A percentile compares a stretch with the other conserved stretches of the same genome.
These are phyloP conservation scores for Mycteria americana DNA, from an alignment of 2,797 vertebrate genomes.

Conservation along the genomic window DNA sequence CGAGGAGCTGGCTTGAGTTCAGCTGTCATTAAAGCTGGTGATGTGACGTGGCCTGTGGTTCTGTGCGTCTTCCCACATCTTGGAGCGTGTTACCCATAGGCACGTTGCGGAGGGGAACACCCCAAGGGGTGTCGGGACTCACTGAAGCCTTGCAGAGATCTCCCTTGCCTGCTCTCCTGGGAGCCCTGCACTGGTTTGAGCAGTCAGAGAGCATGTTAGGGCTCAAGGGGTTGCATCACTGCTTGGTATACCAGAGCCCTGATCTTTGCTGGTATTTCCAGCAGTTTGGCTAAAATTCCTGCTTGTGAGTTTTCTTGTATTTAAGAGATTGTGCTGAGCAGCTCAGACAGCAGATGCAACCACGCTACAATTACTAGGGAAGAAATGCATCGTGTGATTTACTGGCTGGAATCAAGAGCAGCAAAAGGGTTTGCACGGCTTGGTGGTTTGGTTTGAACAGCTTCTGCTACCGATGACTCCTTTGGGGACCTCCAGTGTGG, in stretches of 20 bases:
- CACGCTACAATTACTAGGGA: not conserved
- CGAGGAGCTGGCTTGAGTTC: not conserved
- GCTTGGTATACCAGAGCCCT: not conserved
- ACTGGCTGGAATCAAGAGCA: not conserved
- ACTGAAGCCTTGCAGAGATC: not conserved
- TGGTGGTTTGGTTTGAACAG: not conserved
- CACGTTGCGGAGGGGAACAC: rapidly evolving
- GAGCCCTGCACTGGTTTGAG: not conserved
- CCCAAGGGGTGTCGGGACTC: rapidly evolving
- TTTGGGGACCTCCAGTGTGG: not conserved
- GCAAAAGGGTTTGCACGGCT: not conserved
- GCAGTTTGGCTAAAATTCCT: not conserved
- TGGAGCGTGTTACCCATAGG: rapidly evolving
- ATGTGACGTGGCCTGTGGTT: not conserved
- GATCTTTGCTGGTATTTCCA: not conserved
- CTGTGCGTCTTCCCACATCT: rapidly evolving
- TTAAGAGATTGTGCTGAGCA: not conserved
- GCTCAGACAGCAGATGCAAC: not conserved
- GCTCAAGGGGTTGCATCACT: not conserved
- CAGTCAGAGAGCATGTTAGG: too few relatives aligned
- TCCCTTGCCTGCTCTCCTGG: not conserved
- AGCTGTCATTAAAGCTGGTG: not conserved
- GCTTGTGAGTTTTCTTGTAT: not conserved
- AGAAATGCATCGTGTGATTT: not conserved
- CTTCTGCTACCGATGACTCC: not conserved